Evolutionary conservation across 2,113 vertebrate species (phyloP), one percentile per base, ranked within the genome.

Genomic region (Irena cyanogastra): DNA sequence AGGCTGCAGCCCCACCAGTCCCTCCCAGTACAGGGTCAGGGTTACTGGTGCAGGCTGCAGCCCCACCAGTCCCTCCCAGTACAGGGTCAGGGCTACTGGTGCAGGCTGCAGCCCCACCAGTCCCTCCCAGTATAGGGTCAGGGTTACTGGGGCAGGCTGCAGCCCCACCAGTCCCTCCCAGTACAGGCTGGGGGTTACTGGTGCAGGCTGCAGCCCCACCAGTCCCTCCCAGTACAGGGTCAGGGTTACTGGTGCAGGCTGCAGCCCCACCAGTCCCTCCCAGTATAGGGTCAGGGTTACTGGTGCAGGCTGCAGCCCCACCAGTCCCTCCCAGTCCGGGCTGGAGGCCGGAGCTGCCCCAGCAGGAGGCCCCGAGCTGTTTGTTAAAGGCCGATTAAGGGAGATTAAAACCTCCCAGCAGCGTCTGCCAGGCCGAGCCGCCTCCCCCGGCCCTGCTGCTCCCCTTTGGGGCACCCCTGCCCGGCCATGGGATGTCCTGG

Each of bases 281-380:
- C 74, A 77, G 45, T 41, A 7, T 0, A 2, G 15, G 0, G 0
- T 12, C 6, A 35, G 0, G 3, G 35, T 61, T 50, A 3, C 74
- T 20, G 30, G 31, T 30, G 42, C 64, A 26, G 71, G 27, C 3
- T 14, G 6, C 1, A 8, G 18, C 11, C 54, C 49, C 60, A 1
- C 23, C 76, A 52, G 42, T 16, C 16, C 4, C 11, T 50, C 63
- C 81, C 54, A 31, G 30, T 2, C 0, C 3, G 7, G 6, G 1
- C 2, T 1, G 1, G 19, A 22, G 33, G 16, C 0, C 0, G 2
- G 39, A 81, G 91, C 49, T 1, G 3, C 44, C 93, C 54, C 90
- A 82, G 91, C 88, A 6, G 94, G 95, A 70, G 91, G 70, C 52
- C 93, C 39, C 57, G 53, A 71, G 28, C 95, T 7, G 85, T 61